phyloP scores from a whole-genome alignment of 2,888 invertebrate species.

The Metopia argyrocephala region DNA sequence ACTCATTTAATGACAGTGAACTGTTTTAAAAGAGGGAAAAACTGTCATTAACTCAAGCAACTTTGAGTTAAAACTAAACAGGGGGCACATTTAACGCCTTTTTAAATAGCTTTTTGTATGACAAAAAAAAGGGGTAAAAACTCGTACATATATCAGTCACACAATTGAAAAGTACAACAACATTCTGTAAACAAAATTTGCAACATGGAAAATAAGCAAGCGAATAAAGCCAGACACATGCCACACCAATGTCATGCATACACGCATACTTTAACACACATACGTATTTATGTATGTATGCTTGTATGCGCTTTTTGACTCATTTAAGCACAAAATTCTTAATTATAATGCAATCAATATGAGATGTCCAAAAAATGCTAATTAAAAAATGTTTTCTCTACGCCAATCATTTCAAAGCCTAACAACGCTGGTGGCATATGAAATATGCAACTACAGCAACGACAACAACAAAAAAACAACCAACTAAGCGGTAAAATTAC shows the following conservation, averaged over 20 bases:
- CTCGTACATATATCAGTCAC: slow-evolving; percentile 11
- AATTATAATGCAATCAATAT: slow-evolving; percentile 51
- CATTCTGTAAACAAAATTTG: slow-evolving; percentile 17
- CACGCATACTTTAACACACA: too few relatives aligned
- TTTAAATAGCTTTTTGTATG: neutral
- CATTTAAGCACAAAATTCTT: slow-evolving; percentile 39
- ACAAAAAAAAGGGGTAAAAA: neutral
- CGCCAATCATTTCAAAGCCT: neutral
- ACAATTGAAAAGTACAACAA: neutral
- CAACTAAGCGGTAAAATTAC: slow-evolving; percentile 55
- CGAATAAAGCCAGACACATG: neutral
- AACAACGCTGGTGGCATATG: neutral
- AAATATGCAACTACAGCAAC: neutral
- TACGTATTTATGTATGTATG: too few relatives aligned
- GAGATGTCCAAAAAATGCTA: slow-evolving; percentile 40
- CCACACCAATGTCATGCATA: neutral
- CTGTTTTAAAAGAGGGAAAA: neutral
- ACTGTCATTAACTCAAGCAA: slow-evolving; percentile 4
- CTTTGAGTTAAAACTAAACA: neutral
- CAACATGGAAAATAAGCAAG: neutral
- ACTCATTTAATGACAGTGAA: neutral
- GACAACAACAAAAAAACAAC: neutral
- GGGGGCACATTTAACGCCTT: slow-evolving; percentile 32
- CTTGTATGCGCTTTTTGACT: neutral
- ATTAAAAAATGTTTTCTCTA: slow-evolving; percentile 37